phyloP scores from a whole-genome alignment of 2,113 vertebrate genomes.

The Lethenteron camtschaticum region DNA sequence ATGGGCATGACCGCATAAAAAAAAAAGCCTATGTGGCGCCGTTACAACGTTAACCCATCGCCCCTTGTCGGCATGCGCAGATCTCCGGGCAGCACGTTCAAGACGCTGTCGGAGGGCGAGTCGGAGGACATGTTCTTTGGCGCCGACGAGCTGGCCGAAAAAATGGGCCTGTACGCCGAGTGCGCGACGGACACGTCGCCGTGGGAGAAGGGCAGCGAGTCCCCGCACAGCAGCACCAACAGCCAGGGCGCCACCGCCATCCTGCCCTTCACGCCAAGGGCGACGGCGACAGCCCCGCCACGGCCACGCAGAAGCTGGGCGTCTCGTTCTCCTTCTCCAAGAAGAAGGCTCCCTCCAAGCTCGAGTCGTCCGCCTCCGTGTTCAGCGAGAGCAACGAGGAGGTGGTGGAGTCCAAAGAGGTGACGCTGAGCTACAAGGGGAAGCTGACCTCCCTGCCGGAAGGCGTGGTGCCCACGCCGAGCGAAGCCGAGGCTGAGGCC shows the following conservation, averaged over 20 bases:
- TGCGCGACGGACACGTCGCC: slow-evolving; percentile 16
- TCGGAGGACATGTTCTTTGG: slow-evolving; percentile 11
- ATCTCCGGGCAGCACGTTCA: no score
- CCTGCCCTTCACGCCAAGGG: slow-evolving; percentile 39
- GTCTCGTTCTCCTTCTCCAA: slow-evolving; percentile 95
- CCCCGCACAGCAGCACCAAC: slow-evolving; percentile 15
- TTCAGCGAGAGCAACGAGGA: slow-evolving; percentile 77
- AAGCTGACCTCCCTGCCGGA: slow-evolving; percentile 15
- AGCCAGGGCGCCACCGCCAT: slow-evolving; percentile 23
- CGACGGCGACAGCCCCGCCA: slow-evolving; percentile 22
- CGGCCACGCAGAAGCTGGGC: slow-evolving; percentile 49
- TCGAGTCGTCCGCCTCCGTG: slow-evolving; percentile 79
- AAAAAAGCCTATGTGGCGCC: no score
- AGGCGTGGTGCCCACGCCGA: neutral
- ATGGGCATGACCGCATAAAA: no score
- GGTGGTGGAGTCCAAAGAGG: slow-evolving; percentile 35
- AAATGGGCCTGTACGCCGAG: slow-evolving; percentile 21
- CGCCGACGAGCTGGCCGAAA: slow-evolving; percentile 11
- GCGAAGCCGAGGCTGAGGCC: slow-evolving; percentile 19
- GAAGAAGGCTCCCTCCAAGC: slow-evolving; percentile 64
- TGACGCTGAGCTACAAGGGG: slow-evolving; percentile 22
- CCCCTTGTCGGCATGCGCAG: no score
- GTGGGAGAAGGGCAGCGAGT: slow-evolving; percentile 8
- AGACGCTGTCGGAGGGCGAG: no score
- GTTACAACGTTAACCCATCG: no score